Evolutionary conservation across 2,797 vertebrate species (phyloP).

Genomic region (Acipenser transmontanus): DNA sequence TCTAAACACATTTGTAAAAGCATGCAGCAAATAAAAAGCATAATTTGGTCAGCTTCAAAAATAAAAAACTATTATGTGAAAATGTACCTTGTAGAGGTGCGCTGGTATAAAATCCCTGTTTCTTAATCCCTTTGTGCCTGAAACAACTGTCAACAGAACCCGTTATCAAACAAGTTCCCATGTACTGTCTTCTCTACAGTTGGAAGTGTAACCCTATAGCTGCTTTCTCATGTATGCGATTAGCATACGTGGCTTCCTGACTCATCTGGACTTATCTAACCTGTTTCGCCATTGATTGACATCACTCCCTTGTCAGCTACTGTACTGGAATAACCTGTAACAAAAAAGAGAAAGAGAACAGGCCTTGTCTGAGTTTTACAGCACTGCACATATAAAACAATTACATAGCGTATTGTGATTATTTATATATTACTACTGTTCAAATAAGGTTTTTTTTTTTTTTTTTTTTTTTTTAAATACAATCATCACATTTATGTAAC

Average conservation of each 20-base stretch:
- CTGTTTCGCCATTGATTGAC: conserved; percentile 77
- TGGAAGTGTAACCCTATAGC: conserved; percentile 55
- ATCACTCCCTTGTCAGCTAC: conserved; percentile 56
- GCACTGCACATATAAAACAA: no score
- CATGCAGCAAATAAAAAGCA: conserved; percentile 8
- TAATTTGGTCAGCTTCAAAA: conserved; percentile 8
- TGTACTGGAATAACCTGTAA: conserved; percentile 45
- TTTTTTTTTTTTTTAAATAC: no score
- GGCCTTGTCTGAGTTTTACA: no score
- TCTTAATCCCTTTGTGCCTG: conserved; percentile 33
- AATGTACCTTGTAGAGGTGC: conserved; percentile 67
- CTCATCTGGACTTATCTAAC: conserved; percentile 81
- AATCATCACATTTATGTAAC: no score
- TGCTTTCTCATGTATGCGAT: conserved; percentile 62
- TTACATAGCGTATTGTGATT: no score
- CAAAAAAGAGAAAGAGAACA: conserved; percentile 28
- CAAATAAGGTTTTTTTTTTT: no score
- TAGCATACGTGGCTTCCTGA: conserved; percentile 69
- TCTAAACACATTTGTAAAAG: background rate
- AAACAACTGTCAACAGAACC: conserved; percentile 32
- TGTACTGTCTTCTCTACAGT: conserved; percentile 50
- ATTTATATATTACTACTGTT: no score
- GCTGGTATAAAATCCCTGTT: conserved; percentile 42
- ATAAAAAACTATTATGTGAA: conserved; percentile 18
- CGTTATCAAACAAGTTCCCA: conserved; percentile 42